Percentiles rank a stretch among this genome's conserved stretches.
These are phyloP conservation scores for Uropsilus gracilis DNA, from an alignment of 2,113 vertebrate species.

Conservation along the genomic window DNA sequence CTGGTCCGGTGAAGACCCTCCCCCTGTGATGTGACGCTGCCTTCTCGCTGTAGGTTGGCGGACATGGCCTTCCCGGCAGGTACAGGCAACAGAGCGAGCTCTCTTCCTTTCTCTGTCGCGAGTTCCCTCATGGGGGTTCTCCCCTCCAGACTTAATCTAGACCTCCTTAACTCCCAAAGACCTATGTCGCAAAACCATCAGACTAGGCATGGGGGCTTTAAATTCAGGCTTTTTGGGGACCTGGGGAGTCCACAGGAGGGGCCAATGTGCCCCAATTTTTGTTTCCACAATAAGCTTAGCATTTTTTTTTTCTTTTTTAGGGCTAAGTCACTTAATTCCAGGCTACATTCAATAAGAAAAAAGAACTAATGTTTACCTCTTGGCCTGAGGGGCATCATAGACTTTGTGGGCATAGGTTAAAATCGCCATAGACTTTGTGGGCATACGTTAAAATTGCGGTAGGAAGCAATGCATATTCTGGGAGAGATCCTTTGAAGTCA, in stretches of 20 bases:
- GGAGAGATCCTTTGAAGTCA: background rate
- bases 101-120: background rate
- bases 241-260: background rate
- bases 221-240: background rate
- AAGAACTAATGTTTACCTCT: background rate
- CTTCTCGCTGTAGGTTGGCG: background rate
- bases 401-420: slow-evolving; percentile 14
- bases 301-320: background rate
- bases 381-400: background rate
- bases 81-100: background rate
- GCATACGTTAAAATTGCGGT: background rate
- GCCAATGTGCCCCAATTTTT: background rate
- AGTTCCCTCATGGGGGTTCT: background rate
- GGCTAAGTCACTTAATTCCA: background rate
- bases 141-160: background rate
- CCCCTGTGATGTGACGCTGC: background rate
- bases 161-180: background rate
- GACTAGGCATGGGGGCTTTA: background rate
- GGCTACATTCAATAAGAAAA: background rate
- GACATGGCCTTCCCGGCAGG: background rate
- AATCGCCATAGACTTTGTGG: slow-evolving; percentile 5
- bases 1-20: background rate
- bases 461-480: background rate
- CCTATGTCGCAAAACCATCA: background rate
- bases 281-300: background rate